These are phyloP conservation scores for Megalopta genalis DNA, from an alignment of 1,140 invertebrate genomes.

Conservation along the genomic window DNA sequence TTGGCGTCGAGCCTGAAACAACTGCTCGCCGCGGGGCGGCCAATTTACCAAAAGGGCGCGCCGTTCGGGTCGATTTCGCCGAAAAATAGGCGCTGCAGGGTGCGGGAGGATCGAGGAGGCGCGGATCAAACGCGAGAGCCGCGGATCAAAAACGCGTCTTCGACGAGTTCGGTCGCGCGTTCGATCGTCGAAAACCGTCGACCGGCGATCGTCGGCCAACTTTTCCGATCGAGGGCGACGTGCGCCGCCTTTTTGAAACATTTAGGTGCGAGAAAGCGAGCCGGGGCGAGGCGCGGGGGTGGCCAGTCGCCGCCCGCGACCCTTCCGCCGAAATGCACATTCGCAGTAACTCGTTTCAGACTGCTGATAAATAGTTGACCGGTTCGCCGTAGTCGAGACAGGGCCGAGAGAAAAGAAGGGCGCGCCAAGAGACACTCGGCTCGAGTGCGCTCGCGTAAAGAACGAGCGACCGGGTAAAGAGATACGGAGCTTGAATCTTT, in stretches of 20 bases:
- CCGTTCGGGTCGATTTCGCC: no score
- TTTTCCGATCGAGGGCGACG: no score
- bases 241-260: conserved; percentile 19
- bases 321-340: conserved; percentile 48
- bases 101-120: no score
- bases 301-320: background rate
- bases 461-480: conserved; percentile 58
- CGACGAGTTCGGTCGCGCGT: no score
- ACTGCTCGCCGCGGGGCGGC: no score
- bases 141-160: no score
- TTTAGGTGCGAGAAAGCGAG: background rate
- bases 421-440: conserved; percentile 18
- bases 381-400: conserved; percentile 5
- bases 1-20: no score
- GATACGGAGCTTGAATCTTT: conserved; percentile 69
- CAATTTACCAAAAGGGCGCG: no score
- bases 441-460: conserved; percentile 46
- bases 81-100: no score
- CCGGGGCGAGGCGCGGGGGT: background rate
- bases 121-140: no score
- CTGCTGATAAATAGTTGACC: conserved; percentile 40
- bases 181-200: no score
- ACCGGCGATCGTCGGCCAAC: no score
- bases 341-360: conserved; percentile 49
- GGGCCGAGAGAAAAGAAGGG: background rate